Conservation (phyloP, 2,113 vertebrate species). For the Cyrtonyx montezumae region DNA sequence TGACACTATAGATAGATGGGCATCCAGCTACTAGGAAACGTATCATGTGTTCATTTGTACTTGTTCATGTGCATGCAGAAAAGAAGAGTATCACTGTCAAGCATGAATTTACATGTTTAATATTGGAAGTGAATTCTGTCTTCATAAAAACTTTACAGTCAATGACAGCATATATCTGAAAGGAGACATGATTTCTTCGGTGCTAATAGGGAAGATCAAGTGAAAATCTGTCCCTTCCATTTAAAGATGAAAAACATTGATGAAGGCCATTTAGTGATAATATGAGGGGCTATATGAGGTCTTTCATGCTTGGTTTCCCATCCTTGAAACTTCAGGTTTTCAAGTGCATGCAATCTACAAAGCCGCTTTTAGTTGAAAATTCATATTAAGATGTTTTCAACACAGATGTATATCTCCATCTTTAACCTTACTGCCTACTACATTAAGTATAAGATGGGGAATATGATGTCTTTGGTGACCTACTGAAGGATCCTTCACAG, state of each 20-base stretch:
- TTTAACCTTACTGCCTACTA: background rate
- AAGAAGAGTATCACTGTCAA: background rate
- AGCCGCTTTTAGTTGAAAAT: background rate
- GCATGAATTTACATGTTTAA: background rate
- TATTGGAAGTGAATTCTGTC: background rate
- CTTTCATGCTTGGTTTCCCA: background rate
- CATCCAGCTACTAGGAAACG: background rate
- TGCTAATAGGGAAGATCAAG: background rate
- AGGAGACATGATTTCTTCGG: background rate
- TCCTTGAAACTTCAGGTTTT: background rate
- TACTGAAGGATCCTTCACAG: background rate
- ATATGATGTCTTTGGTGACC: background rate
- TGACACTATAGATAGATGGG: background rate
- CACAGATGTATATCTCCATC: background rate
- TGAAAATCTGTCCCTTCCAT: slow-evolving; percentile 3
- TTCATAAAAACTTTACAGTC: background rate
- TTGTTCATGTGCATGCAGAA: background rate
- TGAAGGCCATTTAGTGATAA: background rate
- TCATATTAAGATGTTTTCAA: background rate
- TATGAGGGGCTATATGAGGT: background rate
- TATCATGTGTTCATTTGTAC: background rate
- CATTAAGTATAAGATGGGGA: background rate
- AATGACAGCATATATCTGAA: background rate
- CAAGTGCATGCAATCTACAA: background rate
- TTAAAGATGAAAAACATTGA: background rate